Conservation (phyloP, 2,888 invertebrate genomes). For the Orgyia antiqua region DNA sequence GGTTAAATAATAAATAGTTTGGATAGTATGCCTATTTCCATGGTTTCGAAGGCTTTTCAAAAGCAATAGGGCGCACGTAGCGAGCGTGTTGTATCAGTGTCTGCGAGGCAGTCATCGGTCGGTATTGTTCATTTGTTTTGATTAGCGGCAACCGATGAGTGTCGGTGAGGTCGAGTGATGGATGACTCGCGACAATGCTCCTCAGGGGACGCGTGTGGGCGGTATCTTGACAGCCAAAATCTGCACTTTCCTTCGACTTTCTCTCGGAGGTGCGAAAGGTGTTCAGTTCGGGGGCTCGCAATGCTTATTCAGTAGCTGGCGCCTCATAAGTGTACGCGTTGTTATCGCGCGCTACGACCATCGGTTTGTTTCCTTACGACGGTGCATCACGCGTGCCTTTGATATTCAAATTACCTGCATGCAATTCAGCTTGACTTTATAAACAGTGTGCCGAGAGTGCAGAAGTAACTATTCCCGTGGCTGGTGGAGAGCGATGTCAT, state of each 20-base stretch:
- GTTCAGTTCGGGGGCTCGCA: constrained; percentile 68
- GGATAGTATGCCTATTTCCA: too few species aligned
- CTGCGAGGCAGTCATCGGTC: constrained; percentile 44
- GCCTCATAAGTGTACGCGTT: constrained; percentile 72
- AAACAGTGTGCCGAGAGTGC: constrained; percentile 42
- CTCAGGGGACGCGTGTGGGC: constrained; percentile 71
- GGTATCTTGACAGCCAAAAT: constrained; percentile 72
- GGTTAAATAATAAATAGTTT: too few species aligned
- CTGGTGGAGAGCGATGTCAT: constrained; percentile 55
- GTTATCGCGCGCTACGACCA: constrained; percentile 52
- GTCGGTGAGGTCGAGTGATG: constrained; percentile 42
- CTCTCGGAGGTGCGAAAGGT: constrained; percentile 77
- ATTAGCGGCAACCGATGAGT: constrained; percentile 43
- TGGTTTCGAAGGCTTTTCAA: neutral
- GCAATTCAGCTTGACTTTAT: constrained; percentile 48
- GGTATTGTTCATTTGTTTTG: constrained; percentile 53
- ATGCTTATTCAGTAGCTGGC: constrained; percentile 73
- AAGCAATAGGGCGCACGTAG: neutral
- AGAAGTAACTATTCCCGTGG: constrained; percentile 32
- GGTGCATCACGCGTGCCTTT: constrained; percentile 50
- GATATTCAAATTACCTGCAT: constrained; percentile 77
- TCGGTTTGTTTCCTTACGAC: constrained; percentile 31
- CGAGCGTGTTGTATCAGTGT: constrained; percentile 44
- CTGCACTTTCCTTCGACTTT: constrained; percentile 77
- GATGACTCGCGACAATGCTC: constrained; percentile 70